These are phyloP conservation scores for Volucella zonaria DNA, from an alignment of 2,888 invertebrate species.

Conservation along the genomic window DNA sequence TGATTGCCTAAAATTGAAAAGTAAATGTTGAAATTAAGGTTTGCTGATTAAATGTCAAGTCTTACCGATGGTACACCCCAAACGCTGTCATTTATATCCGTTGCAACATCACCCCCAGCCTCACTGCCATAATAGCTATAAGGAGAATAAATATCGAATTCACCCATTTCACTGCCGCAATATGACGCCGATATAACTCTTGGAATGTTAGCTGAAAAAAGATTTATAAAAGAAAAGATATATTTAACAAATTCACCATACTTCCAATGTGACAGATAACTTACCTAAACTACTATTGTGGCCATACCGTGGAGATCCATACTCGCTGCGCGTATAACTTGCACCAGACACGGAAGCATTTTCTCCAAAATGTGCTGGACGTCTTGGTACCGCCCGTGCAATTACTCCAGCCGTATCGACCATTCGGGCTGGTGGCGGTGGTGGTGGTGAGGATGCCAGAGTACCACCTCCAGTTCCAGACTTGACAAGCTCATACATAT, in stretches of 20 bases:
- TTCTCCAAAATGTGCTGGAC: constrained; percentile 65
- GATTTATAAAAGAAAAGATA: neutral
- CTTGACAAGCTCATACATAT: constrained; percentile 81
- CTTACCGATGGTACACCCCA: constrained; percentile 82
- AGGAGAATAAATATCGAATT: constrained; percentile 92
- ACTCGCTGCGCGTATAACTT: constrained; percentile 81
- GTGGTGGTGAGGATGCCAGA: constrained; percentile 75
- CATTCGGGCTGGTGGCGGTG: constrained; percentile 79
- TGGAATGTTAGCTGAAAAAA: constrained; percentile 81
- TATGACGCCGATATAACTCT: constrained; percentile 89
- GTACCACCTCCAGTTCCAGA: constrained; percentile 51
- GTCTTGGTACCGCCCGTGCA: constrained; percentile 52
- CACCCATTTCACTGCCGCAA: constrained; percentile 91
- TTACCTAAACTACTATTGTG: constrained; percentile 81
- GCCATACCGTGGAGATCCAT: constrained; percentile 80
- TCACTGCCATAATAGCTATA: constrained; percentile 89
- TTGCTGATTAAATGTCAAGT: neutral
- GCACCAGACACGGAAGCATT: constrained; percentile 74
- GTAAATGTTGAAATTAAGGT: constrained; percentile 5
- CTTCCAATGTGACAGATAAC: constrained; percentile 20
- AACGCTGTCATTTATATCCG: constrained; percentile 82
- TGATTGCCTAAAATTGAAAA: constrained; percentile 76
- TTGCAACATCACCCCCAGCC: constrained; percentile 83
- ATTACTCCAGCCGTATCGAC: constrained; percentile 78
- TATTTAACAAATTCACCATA: neutral